Evolutionary conservation across 2,888 invertebrate genomes (phyloP), one percentile per base, ranked within the genome.

Genomic region (Polydrusus cervinus): DNA sequence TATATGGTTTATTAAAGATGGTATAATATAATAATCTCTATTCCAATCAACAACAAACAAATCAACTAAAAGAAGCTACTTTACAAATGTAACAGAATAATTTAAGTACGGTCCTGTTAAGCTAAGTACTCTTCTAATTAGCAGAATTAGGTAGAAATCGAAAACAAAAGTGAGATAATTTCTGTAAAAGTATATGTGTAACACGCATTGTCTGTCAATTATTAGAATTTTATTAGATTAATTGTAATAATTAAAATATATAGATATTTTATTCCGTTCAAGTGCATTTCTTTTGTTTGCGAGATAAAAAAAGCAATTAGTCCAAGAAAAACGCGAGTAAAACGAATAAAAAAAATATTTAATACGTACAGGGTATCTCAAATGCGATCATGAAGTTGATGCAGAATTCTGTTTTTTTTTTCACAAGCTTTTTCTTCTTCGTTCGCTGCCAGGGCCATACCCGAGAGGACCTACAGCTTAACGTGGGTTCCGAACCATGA

Each of bases 201-300:
- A 40, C 57, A 60, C 57, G 57, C 57, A 60, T 38, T 60, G 57
- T 60, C 38, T 38, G 38, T 38, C 14, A 60, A 60, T 60, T 60
- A 60, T 18, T 38, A 16, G 6, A 40, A 38, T 38, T n/a, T 57
- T 38, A 40, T 34, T 34, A 34, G 7, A 38, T 38, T 60, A 60
- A 60, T 38, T 38, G 38, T 13, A 38, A 60, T 38, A 16, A 34
- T 60, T 60, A 60, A 18, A 14, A 60, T 11, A 38, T 14, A n/a
- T n/a, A n/a, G n/a, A n/a, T n/a, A 34, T 60, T 38, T 16, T 60
- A 60, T 38, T 60, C 16, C 18, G 10, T 60, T 60, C n/a, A 60
- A 30, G 11, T 14, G 38, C 10, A 38, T 16, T 38, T 34, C 38
- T 3, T 60, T 38, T 18, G 14, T 30, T 25, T 30, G 7, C 5